Evolutionary conservation across 2,797 vertebrate genomes (phyloP).

Genomic region (Coilia nasus): DNA sequence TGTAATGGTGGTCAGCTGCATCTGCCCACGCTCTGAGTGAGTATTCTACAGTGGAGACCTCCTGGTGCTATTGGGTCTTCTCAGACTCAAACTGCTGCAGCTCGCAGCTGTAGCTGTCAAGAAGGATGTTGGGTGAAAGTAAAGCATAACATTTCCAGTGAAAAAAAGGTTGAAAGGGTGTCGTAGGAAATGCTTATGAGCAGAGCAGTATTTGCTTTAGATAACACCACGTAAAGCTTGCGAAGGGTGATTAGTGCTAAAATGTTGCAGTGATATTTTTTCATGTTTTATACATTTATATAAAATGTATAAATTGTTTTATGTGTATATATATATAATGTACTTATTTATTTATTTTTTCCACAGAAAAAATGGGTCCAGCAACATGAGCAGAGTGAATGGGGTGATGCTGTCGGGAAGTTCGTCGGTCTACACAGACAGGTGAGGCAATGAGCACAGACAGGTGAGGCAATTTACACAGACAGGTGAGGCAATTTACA

Average conservation of each 20-base stretch:
- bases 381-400: conserved; percentile 91
- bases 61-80: background rate
- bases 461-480: too few relatives aligned
- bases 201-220: background rate
- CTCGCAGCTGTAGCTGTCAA: too few relatives aligned
- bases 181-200: background rate
- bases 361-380: conserved; percentile 89
- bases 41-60: conserved; percentile 46
- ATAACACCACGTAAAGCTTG: too few relatives aligned
- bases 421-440: conserved; percentile 80
- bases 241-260: background rate
- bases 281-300: too few relatives aligned
- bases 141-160: background rate
- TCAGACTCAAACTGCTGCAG: background rate
- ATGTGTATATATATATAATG: too few relatives aligned
- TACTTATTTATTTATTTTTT: conserved; percentile 41
- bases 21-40: conserved; percentile 77
- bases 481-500: too few relatives aligned
- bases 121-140: too few relatives aligned
- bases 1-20: conserved; percentile 81
- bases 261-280: too few relatives aligned
- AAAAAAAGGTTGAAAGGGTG: background rate
- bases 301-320: too few relatives aligned
- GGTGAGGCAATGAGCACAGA: background rate
- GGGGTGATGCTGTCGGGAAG: conserved; percentile 96